Percentiles rank a stretch among this genome's conserved stretches.
phyloP scores from a whole-genome alignment of 2,888 invertebrate genomes.

The Archips xylosteana region DNA sequence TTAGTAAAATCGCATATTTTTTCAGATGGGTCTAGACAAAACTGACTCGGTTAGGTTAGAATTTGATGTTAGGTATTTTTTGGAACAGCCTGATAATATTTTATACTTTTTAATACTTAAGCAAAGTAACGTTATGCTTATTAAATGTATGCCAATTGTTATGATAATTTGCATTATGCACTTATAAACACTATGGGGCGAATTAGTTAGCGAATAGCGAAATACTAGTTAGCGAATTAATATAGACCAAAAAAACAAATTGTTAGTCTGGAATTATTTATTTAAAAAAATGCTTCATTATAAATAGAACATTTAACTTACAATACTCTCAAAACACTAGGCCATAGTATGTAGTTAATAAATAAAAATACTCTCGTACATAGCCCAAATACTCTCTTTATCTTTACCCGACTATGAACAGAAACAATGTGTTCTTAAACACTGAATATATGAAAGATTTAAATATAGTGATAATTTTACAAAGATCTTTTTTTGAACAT shows the following conservation, averaged over 20 bases:
- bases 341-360: constrained; percentile 52
- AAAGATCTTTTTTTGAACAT: constrained; percentile 9
- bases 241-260: constrained; percentile 9
- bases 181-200: not conserved
- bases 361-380: constrained; percentile 56
- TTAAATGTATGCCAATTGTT: too few relatives aligned
- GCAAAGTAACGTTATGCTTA: too few relatives aligned
- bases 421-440: constrained; percentile 35
- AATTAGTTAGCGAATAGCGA: not conserved
- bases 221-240: not conserved
- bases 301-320: constrained; percentile 80
- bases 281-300: constrained; percentile 80
- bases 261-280: constrained; percentile 64
- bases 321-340: constrained; percentile 69
- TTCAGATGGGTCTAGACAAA: too few relatives aligned
- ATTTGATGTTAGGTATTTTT: too few relatives aligned
- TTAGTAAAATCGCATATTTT: too few relatives aligned
- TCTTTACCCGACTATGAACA: constrained; percentile 58
- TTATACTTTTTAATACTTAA: too few relatives aligned
- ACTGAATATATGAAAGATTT: constrained; percentile 39
- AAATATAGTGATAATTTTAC: constrained; percentile 24
- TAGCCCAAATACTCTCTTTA: constrained; percentile 37
- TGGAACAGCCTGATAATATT: too few relatives aligned
- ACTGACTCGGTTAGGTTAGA: too few relatives aligned
- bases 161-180: too few relatives aligned